Evolutionary conservation across 1,140 invertebrate genomes (phyloP), one percentile per base, ranked within the genome.

Genomic region (Conus betulinus): DNA sequence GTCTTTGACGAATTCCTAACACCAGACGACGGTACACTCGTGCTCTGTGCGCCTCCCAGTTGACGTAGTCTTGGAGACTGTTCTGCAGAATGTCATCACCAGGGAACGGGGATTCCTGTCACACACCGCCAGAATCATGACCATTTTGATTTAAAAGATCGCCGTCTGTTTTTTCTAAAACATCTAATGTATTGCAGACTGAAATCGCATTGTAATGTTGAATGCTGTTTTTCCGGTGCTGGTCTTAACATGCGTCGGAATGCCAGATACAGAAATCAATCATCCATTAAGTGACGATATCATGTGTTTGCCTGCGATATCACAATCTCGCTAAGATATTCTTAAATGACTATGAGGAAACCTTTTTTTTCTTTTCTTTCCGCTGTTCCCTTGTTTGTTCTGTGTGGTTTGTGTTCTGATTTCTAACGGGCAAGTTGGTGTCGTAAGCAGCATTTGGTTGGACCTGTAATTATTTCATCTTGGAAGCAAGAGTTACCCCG

Each of bases 71-170:
- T 57, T 92, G 90, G 25, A 94, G 89, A n/a, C 88, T 89, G 63
- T 84, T 86, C 71, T 92, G 91, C n/a, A 94, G 74, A 51, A 90
- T 89, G 23, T 91, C 91, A 23, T 94, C 93, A 13, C 71, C 87
- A n/a, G 93, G 93, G 79, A 92, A 94, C 15, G 92, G 93, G 52
- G 81, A 87, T 71, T 92, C 93, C 93, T 93, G 84, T 20, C 88
- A 60, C 83, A 76, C 53, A 60, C 20, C 0, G 39, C 5, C 53
- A 63, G 84, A 78, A 79, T 55, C 20, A 67, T 10, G 10, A 25
- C 3, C 11, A 23, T 7, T 63, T 20, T 20, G 13, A 63, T 11
- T n/a, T 17, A 4, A 27, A 81, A 17, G 4, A 81, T 81, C 78
- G 15, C 3, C 13, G 84, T 51, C 60, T 67, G 60, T 0, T 23